Evolutionary conservation across 2,888 invertebrate genomes (phyloP).

Genomic region (Vannuccia rotundouncinata): DNA sequence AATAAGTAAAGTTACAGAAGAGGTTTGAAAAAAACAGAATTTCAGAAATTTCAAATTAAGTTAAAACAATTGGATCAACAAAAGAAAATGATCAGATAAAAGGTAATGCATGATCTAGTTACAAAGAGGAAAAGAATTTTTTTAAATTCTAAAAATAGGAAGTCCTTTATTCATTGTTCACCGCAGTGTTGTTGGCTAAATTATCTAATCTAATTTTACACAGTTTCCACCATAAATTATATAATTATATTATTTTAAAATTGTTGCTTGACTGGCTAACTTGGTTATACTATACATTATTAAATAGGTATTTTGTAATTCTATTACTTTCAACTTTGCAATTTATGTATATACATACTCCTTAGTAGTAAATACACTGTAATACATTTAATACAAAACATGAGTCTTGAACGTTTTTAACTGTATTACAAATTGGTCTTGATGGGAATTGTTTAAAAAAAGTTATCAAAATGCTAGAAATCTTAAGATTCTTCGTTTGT

Average conservation of each 20-base stretch:
- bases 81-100: background rate
- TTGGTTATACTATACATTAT: background rate
- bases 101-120: background rate
- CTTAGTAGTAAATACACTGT: background rate
- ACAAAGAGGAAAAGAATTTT: background rate
- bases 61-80: background rate
- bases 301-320: background rate
- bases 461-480: too few species aligned
- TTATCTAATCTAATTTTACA: background rate
- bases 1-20: background rate
- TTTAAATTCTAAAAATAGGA: background rate
- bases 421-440: too few species aligned
- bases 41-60: background rate
- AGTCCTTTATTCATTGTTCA: background rate
- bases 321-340: background rate
- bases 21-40: background rate
- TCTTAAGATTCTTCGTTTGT: too few species aligned
- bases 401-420: too few species aligned
- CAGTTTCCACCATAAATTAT: too few species aligned
- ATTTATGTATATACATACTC: background rate
- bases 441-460: too few species aligned
- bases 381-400: too few species aligned
- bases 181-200: background rate
- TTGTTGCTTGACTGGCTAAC: background rate
- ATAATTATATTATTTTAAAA: too few species aligned